phyloP scores from a whole-genome alignment of 1,140 invertebrate genomes.

The Anadara kagoshimensis region DNA sequence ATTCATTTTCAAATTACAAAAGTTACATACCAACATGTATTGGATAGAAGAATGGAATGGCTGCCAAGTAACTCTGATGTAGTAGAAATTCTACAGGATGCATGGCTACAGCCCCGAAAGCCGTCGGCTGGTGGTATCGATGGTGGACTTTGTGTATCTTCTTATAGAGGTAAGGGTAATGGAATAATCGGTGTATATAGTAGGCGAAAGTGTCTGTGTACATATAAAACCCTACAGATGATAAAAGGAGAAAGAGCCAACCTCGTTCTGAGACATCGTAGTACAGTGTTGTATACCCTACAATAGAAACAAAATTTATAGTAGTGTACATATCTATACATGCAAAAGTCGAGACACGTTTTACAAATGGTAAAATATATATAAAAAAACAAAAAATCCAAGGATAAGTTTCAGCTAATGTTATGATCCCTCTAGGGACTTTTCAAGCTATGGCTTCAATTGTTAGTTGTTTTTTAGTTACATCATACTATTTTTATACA shows the following conservation, averaged over 20 bases:
- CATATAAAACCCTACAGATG: slow-evolving; percentile 46
- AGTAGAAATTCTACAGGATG: slow-evolving; percentile 78
- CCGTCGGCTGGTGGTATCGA: slow-evolving; percentile 84
- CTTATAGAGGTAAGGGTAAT: slow-evolving; percentile 82
- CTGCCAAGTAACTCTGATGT: slow-evolving; percentile 40
- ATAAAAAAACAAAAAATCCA: too few species aligned
- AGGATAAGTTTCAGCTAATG: too few species aligned
- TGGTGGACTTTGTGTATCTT: slow-evolving; percentile 84
- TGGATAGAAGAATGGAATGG: slow-evolving; percentile 49
- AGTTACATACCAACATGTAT: slow-evolving; percentile 51
- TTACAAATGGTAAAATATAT: too few species aligned
- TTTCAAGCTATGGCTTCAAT: too few species aligned
- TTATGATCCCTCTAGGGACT: too few species aligned
- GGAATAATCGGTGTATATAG: slow-evolving; percentile 81
- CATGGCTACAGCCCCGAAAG: slow-evolving; percentile 82
- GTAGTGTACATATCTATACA: too few species aligned
- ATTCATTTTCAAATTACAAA: background rate
- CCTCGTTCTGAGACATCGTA: slow-evolving; percentile 80
- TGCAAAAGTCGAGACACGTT: too few species aligned
- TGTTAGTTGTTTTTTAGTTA: too few species aligned
- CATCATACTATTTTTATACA: too few species aligned
- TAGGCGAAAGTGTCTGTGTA: slow-evolving; percentile 82
- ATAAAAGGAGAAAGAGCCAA: slow-evolving; percentile 76
- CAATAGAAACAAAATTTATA: background rate
- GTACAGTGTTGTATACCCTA: slow-evolving; percentile 79